Conservation (phyloP, 2,113 vertebrate species). For the Bufo gargarizans region DNA sequence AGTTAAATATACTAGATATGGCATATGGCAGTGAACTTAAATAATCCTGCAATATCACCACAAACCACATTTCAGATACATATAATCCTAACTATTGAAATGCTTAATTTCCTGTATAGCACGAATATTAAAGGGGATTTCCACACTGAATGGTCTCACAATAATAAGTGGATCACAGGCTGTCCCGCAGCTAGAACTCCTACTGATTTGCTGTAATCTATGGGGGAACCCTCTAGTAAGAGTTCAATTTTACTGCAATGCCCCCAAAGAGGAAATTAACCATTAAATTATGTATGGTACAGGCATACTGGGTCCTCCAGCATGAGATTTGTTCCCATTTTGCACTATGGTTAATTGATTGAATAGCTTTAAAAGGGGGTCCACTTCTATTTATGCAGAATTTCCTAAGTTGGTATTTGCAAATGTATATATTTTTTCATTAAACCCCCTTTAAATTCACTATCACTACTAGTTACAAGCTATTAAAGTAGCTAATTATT, state of each 20-base stretch:
- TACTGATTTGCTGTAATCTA: background rate
- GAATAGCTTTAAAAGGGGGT: no score
- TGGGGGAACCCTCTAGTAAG: background rate
- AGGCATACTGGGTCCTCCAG: no score
- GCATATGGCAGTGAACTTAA: background rate
- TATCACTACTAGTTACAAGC: no score
- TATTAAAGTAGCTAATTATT: no score
- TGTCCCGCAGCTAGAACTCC: background rate
- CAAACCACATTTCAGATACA: background rate
- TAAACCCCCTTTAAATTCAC: no score
- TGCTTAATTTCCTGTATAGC: background rate
- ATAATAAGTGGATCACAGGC: background rate
- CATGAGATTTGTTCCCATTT: no score
- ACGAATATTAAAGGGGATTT: background rate
- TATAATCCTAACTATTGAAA: background rate
- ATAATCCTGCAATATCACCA: background rate
- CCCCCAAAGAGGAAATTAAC: no score
- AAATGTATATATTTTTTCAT: no score
- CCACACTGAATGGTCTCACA: background rate
- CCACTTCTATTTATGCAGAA: no score
- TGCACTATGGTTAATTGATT: no score
- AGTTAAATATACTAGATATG: conserved; percentile 12
- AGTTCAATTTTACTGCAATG: background rate
- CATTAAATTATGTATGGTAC: no score
- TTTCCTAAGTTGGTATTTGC: no score